phyloP scores from a whole-genome alignment of 2,797 vertebrate species.

The Cottoperca gobio region DNA sequence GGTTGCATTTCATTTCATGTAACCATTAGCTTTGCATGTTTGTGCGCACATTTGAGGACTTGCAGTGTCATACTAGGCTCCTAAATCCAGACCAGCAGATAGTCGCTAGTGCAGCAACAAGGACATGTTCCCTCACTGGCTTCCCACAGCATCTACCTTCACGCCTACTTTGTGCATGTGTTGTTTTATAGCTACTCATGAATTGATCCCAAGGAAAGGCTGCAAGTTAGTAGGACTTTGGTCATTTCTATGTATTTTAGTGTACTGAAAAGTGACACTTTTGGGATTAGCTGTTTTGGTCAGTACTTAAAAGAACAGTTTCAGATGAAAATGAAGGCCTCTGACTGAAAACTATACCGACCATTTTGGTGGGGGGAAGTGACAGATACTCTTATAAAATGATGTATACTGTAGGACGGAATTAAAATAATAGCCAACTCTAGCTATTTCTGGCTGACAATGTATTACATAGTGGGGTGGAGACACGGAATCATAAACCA shows the following conservation, averaged over 20 bases:
- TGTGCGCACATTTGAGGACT: not conserved
- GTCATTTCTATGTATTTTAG: not conserved
- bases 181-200: not conserved
- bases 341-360: not conserved
- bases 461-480: not conserved
- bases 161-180: too few relatives aligned
- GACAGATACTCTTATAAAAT: too few relatives aligned
- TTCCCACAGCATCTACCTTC: too few relatives aligned
- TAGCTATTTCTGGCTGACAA: too few relatives aligned
- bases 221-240: not conserved
- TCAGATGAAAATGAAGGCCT: not conserved
- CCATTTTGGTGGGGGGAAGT: too few relatives aligned
- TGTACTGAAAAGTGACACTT: not conserved
- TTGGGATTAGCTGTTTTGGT: not conserved
- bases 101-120: not conserved
- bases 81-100: not conserved
- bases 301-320: not conserved
- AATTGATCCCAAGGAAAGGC: not conserved
- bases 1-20: not conserved
- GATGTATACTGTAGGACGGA: not conserved
- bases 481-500: not conserved
- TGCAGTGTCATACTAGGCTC: not conserved
- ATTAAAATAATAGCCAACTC: too few relatives aligned
- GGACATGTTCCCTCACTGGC: not conserved
- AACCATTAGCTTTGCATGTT: not conserved